Evolutionary conservation across 2,113 vertebrate species (phyloP).

Genomic region (Rissa tridactyla): DNA sequence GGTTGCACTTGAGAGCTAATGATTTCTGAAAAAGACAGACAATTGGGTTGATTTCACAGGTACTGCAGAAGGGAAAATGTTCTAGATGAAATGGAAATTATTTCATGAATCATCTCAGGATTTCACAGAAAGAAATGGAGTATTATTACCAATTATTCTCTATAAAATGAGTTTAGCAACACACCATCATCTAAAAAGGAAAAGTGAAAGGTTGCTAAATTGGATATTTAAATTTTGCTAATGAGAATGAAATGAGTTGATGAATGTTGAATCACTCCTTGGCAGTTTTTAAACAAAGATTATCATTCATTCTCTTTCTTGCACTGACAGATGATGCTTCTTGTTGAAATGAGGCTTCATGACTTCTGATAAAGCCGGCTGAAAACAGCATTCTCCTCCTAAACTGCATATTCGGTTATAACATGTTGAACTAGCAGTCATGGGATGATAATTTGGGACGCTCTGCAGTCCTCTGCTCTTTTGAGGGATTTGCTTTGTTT

Average conservation of each 20-base stretch:
- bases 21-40: slow-evolving; percentile 10
- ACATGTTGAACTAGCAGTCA: not conserved
- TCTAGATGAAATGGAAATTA: slow-evolving; percentile 26
- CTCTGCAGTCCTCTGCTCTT: not conserved
- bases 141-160: slow-evolving; percentile 48
- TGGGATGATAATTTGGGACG: not conserved
- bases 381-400: slow-evolving; percentile 4
- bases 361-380: slow-evolving; percentile 7
- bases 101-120: not conserved
- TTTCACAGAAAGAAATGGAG: not conserved
- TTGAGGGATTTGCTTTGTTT: not conserved
- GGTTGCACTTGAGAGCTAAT: not conserved
- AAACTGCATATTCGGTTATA: not conserved
- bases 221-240: slow-evolving; percentile 42
- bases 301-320: slow-evolving; percentile 24
- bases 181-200: slow-evolving; percentile 19
- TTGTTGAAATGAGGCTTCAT: not conserved
- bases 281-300: slow-evolving; percentile 46
- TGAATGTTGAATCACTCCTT: slow-evolving; percentile 14
- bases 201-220: slow-evolving; percentile 46
- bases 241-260: slow-evolving; percentile 37
- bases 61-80: not conserved
- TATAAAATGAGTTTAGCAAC: slow-evolving; percentile 44
- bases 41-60: slow-evolving; percentile 27
- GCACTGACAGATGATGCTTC: slow-evolving; percentile 14